Evolutionary conservation across 2,888 invertebrate species (phyloP).

Genomic region (Theodoxus fluviatilis): DNA sequence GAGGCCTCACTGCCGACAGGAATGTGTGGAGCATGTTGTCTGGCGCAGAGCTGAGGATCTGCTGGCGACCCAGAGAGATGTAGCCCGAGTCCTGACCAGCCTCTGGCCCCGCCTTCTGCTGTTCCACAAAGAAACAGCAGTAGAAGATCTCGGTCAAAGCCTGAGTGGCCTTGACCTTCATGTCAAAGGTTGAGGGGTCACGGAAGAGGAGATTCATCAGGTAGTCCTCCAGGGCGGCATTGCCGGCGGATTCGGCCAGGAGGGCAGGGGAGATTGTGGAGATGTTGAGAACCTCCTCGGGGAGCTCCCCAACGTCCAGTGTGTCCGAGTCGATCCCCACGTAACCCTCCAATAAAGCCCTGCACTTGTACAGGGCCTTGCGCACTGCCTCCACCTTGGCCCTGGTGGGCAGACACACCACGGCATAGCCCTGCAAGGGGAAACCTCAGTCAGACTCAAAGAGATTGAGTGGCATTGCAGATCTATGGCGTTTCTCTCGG

Average conservation of each 20-base stretch:
- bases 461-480: too few species aligned
- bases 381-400: constrained; percentile 57
- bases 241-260: constrained; percentile 50
- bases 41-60: constrained; percentile 55
- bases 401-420: constrained; percentile 54
- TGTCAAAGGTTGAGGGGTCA: constrained; percentile 31
- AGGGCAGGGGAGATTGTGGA: constrained; percentile 54
- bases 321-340: constrained; percentile 20
- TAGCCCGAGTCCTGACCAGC: constrained; percentile 56
- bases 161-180: constrained; percentile 45
- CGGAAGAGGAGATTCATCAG: constrained; percentile 50
- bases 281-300: constrained; percentile 51
- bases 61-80: constrained; percentile 60
- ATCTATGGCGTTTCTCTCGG: too few species aligned
- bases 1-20: constrained; percentile 51
- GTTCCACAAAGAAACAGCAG: constrained; percentile 62
- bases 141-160: constrained; percentile 63
- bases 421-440: constrained; percentile 58
- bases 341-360: constrained; percentile 43
- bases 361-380: constrained; percentile 51
- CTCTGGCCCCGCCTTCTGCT: constrained; percentile 44
- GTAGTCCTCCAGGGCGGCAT: constrained; percentile 54
- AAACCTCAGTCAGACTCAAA: too few species aligned
- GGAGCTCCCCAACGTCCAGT: constrained; percentile 35
- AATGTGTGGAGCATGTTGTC: constrained; percentile 59